These are phyloP conservation scores for Asobara japonica DNA, from an alignment of 1,140 invertebrate species.

Conservation along the genomic window DNA sequence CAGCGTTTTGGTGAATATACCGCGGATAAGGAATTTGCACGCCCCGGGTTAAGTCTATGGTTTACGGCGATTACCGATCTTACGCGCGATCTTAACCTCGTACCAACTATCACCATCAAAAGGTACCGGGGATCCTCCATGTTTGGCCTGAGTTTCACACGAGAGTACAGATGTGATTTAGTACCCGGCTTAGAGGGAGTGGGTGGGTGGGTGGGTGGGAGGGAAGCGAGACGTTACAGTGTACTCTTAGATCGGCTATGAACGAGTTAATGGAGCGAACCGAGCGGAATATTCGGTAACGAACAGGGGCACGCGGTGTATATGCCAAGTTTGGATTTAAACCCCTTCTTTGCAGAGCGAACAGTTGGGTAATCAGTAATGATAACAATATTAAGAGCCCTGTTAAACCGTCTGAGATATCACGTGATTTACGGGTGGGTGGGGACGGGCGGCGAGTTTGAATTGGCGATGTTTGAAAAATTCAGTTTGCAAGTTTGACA, in stretches of 20 bases:
- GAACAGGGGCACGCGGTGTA: not conserved
- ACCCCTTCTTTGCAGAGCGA: not conserved
- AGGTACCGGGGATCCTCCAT: constrained; percentile 42
- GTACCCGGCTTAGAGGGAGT: constrained; percentile 58
- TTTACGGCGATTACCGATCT: constrained; percentile 61
- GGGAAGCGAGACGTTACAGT: constrained; percentile 36
- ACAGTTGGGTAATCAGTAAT: constrained; percentile 45
- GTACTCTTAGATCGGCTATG: constrained; percentile 56
- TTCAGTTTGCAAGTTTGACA: too few species aligned
- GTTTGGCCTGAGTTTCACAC: constrained; percentile 59
- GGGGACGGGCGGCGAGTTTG: too few species aligned
- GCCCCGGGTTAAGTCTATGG: constrained; percentile 56
- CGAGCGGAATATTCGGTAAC: constrained; percentile 33
- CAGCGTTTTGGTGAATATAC: constrained; percentile 35
- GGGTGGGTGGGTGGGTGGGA: too few species aligned
- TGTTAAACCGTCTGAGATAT: constrained; percentile 44
- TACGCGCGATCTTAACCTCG: constrained; percentile 49
- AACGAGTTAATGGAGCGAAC: constrained; percentile 63
- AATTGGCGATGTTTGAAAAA: too few species aligned
- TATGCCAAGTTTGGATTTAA: not conserved
- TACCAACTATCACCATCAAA: constrained; percentile 25
- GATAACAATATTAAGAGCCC: constrained; percentile 44
- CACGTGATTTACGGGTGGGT: constrained; percentile 45
- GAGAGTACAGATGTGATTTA: constrained; percentile 55
- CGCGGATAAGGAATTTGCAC: constrained; percentile 50